Conservation (phyloP, 2,797 vertebrate species). For the Sebastes steindachneri region DNA sequence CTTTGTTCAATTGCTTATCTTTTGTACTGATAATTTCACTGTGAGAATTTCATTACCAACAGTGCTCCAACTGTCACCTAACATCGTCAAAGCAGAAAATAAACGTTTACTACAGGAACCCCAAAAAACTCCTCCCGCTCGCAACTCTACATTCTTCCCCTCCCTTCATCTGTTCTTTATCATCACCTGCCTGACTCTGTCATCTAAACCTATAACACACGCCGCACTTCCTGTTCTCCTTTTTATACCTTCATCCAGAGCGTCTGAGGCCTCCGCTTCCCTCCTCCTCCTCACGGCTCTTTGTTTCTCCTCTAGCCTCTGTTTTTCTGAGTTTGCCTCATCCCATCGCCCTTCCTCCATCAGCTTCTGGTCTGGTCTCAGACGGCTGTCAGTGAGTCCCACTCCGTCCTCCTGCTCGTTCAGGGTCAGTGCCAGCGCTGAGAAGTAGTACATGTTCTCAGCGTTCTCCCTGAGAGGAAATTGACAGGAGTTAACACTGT, state of each 20-base stretch:
- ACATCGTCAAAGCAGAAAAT: neutral
- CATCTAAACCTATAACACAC: neutral
- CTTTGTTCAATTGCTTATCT: neutral
- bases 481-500: neutral
- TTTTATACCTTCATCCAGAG: conserved; percentile 88
- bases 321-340: conserved; percentile 95
- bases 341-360: conserved; percentile 98
- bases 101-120: neutral
- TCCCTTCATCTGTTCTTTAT: neutral
- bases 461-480: conserved; percentile 88
- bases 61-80: neutral
- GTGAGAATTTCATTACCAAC: too few species aligned
- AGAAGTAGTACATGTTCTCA: conserved; percentile 98
- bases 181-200: neutral
- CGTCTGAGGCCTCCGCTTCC: conserved; percentile 89
- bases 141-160: neutral
- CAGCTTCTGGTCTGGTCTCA: conserved; percentile 93
- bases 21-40: neutral
- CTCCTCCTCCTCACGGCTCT: conserved; percentile 90
- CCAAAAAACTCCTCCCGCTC: neutral
- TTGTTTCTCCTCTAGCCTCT: conserved; percentile 96
- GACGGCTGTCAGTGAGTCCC: conserved; percentile 91
- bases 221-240: neutral
- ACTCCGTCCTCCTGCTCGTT: conserved; percentile 90
- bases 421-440: conserved; percentile 92